Evolutionary conservation across 2,113 vertebrate genomes (phyloP).

Genomic region (Scortum barcoo): DNA sequence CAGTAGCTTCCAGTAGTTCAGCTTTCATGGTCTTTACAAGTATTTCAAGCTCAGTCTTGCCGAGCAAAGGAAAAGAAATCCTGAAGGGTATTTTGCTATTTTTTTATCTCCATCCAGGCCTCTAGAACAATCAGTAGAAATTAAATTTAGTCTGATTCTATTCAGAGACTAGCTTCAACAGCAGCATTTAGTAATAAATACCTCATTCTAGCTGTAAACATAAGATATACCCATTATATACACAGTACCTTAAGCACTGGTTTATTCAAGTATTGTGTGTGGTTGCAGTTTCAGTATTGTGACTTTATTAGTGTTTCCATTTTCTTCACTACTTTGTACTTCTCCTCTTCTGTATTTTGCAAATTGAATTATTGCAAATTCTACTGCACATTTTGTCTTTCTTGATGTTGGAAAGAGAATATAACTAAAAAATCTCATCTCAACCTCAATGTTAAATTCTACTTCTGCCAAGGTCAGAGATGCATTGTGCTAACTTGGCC

Average conservation of each 20-base stretch:
- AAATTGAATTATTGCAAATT: not conserved
- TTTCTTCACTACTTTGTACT: not conserved
- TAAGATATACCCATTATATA: no score
- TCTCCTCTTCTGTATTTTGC: not conserved
- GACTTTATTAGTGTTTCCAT: not conserved
- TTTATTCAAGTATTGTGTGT: not conserved
- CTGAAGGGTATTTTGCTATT: not conserved
- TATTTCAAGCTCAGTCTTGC: slow-evolving; percentile 46
- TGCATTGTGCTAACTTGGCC: not conserved
- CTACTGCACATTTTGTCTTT: not conserved
- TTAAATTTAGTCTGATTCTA: slow-evolving; percentile 11
- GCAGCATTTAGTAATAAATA: no score
- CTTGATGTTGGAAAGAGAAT: not conserved
- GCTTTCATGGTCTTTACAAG: slow-evolving; percentile 52
- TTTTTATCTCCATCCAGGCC: slow-evolving; percentile 15
- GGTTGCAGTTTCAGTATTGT: not conserved
- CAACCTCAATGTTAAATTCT: not conserved
- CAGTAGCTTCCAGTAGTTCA: slow-evolving; percentile 30
- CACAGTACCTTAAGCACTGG: no score
- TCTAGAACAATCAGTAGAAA: slow-evolving; percentile 23
- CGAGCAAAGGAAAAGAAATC: slow-evolving; percentile 20
- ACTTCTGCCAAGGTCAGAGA: not conserved
- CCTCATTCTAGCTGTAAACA: no score
- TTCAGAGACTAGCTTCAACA: not conserved
- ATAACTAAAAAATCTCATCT: not conserved